Percentiles rank a stretch among this genome's conserved stretches.
phyloP scores from a whole-genome alignment of 2,888 invertebrate species.

The Caenorhabditis sinica region DNA sequence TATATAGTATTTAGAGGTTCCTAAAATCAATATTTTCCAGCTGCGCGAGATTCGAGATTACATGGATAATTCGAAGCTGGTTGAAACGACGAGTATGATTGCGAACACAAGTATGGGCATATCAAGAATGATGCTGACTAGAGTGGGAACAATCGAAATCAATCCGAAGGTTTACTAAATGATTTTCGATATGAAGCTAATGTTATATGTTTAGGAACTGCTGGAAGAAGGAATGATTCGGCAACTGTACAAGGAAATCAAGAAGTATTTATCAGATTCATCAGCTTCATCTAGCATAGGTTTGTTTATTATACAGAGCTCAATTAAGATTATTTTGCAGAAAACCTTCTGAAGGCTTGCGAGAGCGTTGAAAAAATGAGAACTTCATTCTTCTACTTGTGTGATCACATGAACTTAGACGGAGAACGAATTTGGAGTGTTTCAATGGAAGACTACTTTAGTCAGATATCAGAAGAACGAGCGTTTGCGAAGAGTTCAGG shows the following conservation, averaged over 20 bases:
- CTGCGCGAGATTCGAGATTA: constrained; percentile 40
- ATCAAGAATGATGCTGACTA: constrained; percentile 68
- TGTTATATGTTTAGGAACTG: constrained; percentile 59
- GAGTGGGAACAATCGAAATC: constrained; percentile 67
- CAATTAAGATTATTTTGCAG: constrained; percentile 20
- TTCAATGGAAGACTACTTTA: constrained; percentile 62
- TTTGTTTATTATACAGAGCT: not conserved
- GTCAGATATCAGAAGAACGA: constrained; percentile 44
- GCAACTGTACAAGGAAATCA: constrained; percentile 74
- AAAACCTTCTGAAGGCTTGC: constrained; percentile 43
- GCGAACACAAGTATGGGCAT: constrained; percentile 76
- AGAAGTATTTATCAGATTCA: constrained; percentile 25
- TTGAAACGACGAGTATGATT: constrained; percentile 77
- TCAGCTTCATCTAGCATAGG: constrained; percentile 17
- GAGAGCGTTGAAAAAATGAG: constrained; percentile 48
- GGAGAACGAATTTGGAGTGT: constrained; percentile 77
- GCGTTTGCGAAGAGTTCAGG: constrained; percentile 54
- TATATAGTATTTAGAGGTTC: not conserved
- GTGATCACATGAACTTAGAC: constrained; percentile 79
- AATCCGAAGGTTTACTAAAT: constrained; percentile 61
- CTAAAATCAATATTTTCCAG: constrained; percentile 4
- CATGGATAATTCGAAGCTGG: constrained; percentile 68
- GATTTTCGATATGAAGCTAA: not conserved
- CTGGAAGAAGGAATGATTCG: constrained; percentile 78
- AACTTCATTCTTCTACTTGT: constrained; percentile 76